Evolutionary conservation across 2,888 invertebrate species (phyloP), one percentile per base, ranked within the genome.

Genomic region (Drosophila melanosoma): DNA sequence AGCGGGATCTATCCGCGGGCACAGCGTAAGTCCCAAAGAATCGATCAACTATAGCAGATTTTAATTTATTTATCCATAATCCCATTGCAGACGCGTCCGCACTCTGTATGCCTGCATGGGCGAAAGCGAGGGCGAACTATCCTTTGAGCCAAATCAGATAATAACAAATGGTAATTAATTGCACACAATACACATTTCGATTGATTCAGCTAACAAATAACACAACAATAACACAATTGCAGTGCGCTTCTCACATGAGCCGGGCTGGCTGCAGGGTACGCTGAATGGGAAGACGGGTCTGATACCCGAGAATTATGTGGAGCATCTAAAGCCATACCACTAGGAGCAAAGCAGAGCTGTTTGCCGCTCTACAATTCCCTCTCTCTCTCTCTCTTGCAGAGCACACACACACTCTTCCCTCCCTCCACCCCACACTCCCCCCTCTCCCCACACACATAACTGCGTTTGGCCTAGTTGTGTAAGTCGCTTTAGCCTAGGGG

Each of bases 131-230:
- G 97, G 98, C 78, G 99, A 99, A 94, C 94, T 99, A 83, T 98
- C 98, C 35, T 99, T 99, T 94, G 98, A 99, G 94, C 98, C 99
- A 78, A 99, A 99, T 95, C 98, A 99, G 95, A 98, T 99, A 90
- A 98, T 99, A 90, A 97, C 97, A 76, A 97, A 99, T 95, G 98
- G 99, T 98, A 94, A 91, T 83, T 84, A 15, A 0, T 7, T 15
- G 8, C 38, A 38, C 36, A 7, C 15, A 36, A 36, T 36, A 3
- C 6, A 7, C 1, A 7, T 36, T 17, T 17, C 12, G 29, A 17
- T 32, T 1, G 11, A 53, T 20, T 53, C 8, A 6, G 20, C 45
- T 20, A 15, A 45, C 6, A 15, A 35, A 35, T 10, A 10, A 0
- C 3, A 20, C 4, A 20, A 20, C 4, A 20, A 17, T 26, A 6